Base-by-base conservation (phyloP, 2,888 invertebrate genomes). In the Metalampra italica region DNA sequence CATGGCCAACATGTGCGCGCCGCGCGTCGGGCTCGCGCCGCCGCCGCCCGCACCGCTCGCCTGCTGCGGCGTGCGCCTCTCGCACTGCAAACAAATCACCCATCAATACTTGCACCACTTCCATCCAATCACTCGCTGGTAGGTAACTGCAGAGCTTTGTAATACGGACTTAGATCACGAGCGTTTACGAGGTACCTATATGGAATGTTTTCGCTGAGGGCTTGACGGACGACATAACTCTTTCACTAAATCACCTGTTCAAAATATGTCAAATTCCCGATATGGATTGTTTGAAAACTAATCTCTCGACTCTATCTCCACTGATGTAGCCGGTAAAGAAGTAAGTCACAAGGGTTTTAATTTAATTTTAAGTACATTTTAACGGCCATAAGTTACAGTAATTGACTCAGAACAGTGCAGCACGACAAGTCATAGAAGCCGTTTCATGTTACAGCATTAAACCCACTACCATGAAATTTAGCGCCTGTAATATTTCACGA, bases 1-100 rank as follows among this genome's bases (percentile, higher is more conserved):
- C 96, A 96, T 96, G 91, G 95, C 95, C 93, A 95, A 93, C 93
- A 89, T 83, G 51, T 86, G 80, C 38, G 73, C 62, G 60, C 75
- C 76, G 61, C 48, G 51, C 34, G 51, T 38, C 11, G 85, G 72
- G 52, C 75, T 78, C 43, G 84, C 84, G 75, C 89, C 85, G 76
- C 86, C 88, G 79, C 78, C 89, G 86, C 74, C 89, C 90, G 74
- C 89, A 89, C 90, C n/a, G 76, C 86, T 82, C 59, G 79, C 71
- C 70, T 82, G 83, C 68, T 86, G 84, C 75, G 89, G 84, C 71
- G 82, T 83, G 56, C 88, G 79, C 78, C 89, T 86, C 74, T 89
- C 90, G 74, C 89, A 89, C 90, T 90, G 66, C 15, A 52, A 49
- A 59, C 49, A 72, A 68, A 43, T 44, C 30, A 50, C 46, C 49